Evolutionary conservation across 2,113 vertebrate species (phyloP).

Genomic region (Sorex fumeus): DNA sequence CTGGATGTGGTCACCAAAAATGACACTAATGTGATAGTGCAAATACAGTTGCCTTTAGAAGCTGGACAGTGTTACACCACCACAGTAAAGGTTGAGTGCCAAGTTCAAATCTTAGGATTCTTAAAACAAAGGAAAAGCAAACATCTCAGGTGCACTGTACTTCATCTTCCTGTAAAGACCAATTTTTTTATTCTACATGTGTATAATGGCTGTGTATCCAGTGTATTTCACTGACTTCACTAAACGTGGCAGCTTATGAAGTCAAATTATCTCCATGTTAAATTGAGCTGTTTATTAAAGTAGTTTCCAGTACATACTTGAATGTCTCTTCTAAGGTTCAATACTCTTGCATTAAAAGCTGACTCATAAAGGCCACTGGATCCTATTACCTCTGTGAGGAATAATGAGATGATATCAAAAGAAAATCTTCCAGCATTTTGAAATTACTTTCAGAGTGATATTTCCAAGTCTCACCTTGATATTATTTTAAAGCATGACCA

Average conservation of each 20-base stretch:
- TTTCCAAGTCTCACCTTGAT: conserved; percentile 53
- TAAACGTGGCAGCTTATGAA: neutral
- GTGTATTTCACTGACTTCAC: neutral
- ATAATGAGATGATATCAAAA: neutral
- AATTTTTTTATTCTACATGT: neutral
- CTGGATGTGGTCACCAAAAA: neutral
- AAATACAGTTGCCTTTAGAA: conserved; percentile 16
- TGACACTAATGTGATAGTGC: neutral
- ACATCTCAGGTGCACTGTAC: neutral
- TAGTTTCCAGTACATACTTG: neutral
- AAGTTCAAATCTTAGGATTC: conserved; percentile 23
- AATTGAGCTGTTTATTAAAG: conserved; percentile 15
- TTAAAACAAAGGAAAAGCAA: conserved; percentile 22
- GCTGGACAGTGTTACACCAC: neutral
- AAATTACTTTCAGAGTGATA: conserved; percentile 37
- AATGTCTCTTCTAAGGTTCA: conserved; percentile 14
- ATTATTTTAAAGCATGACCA: conserved; percentile 16
- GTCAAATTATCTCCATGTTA: conserved; percentile 20
- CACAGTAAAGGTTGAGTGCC: conserved; percentile 4
- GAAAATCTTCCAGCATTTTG: neutral
- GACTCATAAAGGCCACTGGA: neutral
- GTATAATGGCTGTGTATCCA: neutral
- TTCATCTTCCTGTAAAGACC: conserved; percentile 39
- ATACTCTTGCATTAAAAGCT: neutral
- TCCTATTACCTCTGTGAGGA: neutral